phyloP scores from a whole-genome alignment of 1,140 invertebrate genomes.

The Physella acuta region DNA sequence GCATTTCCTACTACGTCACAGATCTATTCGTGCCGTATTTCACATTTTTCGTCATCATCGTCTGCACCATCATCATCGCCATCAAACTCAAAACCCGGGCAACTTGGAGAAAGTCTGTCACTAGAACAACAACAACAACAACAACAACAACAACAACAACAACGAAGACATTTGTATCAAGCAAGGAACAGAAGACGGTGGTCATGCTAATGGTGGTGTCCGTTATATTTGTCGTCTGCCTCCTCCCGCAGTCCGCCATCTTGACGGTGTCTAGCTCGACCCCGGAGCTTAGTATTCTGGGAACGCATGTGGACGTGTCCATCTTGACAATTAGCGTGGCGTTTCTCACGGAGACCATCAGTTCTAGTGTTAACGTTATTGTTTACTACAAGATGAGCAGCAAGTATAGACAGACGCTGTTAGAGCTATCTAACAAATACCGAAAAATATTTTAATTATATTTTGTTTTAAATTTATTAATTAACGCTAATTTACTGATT shows the following conservation, averaged over 20 bases:
- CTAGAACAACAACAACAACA: no score
- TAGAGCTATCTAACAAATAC: not conserved
- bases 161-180: no score
- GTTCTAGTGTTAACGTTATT: not conserved
- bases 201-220: not conserved
- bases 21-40: not conserved
- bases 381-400: not conserved
- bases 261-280: not conserved
- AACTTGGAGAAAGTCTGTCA: not conserved
- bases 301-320: not conserved
- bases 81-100: not conserved
- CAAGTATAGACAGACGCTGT: not conserved
- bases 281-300: not conserved
- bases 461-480: no score
- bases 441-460: no score
- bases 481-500: no score
- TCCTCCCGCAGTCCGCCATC: not conserved
- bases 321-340: not conserved
- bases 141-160: no score
- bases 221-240: not conserved
- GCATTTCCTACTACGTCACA: not conserved
- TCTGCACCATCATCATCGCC: constrained; percentile 9
- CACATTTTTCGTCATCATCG: constrained; percentile 11
- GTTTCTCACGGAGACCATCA: not conserved
- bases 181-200: not conserved